Base-by-base conservation (phyloP, 2,797 vertebrate species). In the Enteromius fasciolatus region DNA sequence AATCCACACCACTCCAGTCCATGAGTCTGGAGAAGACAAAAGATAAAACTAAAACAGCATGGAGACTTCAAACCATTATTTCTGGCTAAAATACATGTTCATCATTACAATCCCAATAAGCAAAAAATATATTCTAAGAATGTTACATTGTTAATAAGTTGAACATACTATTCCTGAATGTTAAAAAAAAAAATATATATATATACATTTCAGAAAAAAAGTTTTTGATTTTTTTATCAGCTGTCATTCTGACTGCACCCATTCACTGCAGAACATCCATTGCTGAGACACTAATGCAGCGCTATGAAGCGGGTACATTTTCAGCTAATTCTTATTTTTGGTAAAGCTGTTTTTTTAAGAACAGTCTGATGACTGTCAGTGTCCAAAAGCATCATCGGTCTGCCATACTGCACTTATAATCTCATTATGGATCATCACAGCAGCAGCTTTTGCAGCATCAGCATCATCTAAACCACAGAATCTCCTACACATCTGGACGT, bases 341-440 rank as follows among this genome's bases (percentile, higher is more conserved):
- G 10, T 23, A 23, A n/a, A 23, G 12, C 54, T 59, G 54, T 25
- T 12, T 57, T 18, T 57, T 57, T 23, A 57, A 57, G 54, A 23
- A 4, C n/a, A 4, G 4, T 23, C n/a, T n/a, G 7, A 9, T 54
- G 52, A 23, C n/a, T 8, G 7, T 20, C 50, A n/a, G 20, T 54
- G 8, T 54, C 18, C 20, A 1, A 8, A 52, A 57, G n/a, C n/a
- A 23, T 59, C 57, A 14, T 14, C 57, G 12, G 12, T 31, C 3
- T 36, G 63, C 4, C 52, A 41, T 74, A 41, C 67, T 76, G 57
- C 48, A 28, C 57, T 81, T 46, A 50, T 73, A 76, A 80, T 59
- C 80, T 83, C 8, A 50, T 75, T 83, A 79, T 86, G 83, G 77
- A 87, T 81, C 50, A 18, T 57, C 54, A 57, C 54, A 57, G n/a